A percentile compares a stretch with the other conserved stretches of the same genome.
phyloP scores from a whole-genome alignment of 2,113 vertebrate species.

The Thunnus maccoyii region DNA sequence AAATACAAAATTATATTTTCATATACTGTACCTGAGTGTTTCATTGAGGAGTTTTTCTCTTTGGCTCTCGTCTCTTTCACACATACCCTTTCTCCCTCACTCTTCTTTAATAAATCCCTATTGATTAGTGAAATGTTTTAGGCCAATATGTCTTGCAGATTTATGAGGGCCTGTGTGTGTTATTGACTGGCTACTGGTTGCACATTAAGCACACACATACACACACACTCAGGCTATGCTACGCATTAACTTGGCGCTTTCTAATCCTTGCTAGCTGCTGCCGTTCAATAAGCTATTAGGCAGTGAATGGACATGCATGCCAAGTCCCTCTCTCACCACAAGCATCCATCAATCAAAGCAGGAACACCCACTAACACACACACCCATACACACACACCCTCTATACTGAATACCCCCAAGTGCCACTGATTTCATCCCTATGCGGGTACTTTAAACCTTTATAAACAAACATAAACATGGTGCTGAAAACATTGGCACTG shows the following conservation, averaged over 20 bases:
- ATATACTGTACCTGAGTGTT: conserved; percentile 9
- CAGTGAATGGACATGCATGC: conserved; percentile 80
- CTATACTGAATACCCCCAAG: conserved; percentile 24
- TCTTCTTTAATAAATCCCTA: conserved; percentile 76
- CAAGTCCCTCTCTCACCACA: conserved; percentile 71
- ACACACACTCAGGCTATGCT: conserved; percentile 11
- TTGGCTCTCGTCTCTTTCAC: neutral
- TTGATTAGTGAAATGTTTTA: conserved; percentile 83
- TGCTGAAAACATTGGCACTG: neutral
- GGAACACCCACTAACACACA: conserved; percentile 45
- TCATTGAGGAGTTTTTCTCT: conserved; percentile 37
- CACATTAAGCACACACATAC: conserved; percentile 68
- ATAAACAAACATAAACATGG: conserved; percentile 22
- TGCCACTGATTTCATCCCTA: conserved; percentile 28
- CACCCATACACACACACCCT: neutral
- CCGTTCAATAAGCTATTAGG: conserved; percentile 86
- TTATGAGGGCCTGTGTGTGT: conserved; percentile 65
- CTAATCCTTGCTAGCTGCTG: conserved; percentile 79
- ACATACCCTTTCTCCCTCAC: neutral
- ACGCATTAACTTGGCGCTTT: conserved; percentile 76
- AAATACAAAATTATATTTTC: conserved; percentile 14
- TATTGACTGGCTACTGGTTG: conserved; percentile 71
- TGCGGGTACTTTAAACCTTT: conserved; percentile 28
- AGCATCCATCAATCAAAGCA: conserved; percentile 79
- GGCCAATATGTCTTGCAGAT: conserved; percentile 77